A percentile compares a stretch with the other conserved stretches of the same genome.
phyloP scores from a whole-genome alignment of 2,888 invertebrate species.

The Hymenopus coronatus region DNA sequence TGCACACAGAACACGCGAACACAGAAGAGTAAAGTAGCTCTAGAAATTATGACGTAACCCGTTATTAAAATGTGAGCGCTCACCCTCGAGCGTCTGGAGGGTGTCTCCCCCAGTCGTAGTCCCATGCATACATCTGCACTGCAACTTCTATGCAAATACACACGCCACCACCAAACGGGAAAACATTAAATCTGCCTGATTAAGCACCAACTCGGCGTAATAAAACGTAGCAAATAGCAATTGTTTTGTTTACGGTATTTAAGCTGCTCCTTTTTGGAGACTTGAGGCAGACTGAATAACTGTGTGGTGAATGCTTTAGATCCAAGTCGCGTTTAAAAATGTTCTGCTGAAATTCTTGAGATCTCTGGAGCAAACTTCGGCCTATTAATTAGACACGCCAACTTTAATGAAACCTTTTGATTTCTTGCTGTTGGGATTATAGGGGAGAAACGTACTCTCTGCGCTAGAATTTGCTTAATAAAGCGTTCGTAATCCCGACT shows the following conservation, averaged over 20 bases:
- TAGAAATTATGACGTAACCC: constrained; percentile 15
- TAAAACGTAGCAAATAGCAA: background rate
- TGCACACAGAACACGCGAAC: background rate
- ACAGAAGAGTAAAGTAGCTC: background rate
- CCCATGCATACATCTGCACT: background rate
- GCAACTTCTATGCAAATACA: background rate
- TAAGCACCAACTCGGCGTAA: background rate
- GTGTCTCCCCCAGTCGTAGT: background rate
- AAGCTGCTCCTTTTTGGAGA: background rate
- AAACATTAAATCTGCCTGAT: constrained; percentile 13
- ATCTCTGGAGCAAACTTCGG: too few relatives aligned
- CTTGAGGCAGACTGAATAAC: background rate
- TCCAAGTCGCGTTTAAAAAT: background rate
- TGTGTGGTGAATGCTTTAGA: background rate
- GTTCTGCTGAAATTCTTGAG: too few relatives aligned
- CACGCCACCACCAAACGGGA: background rate
- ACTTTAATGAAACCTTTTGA: too few relatives aligned
- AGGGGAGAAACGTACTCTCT: too few relatives aligned
- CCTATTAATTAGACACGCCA: too few relatives aligned
- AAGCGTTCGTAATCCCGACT: too few relatives aligned
- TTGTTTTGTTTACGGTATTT: background rate
- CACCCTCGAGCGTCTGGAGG: background rate
- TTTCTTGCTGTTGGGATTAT: too few relatives aligned
- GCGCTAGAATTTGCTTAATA: too few relatives aligned
- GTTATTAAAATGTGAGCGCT: constrained; percentile 13